Conservation (phyloP, 2,797 vertebrate species). For the Rhinatrema bivittatum region DNA sequence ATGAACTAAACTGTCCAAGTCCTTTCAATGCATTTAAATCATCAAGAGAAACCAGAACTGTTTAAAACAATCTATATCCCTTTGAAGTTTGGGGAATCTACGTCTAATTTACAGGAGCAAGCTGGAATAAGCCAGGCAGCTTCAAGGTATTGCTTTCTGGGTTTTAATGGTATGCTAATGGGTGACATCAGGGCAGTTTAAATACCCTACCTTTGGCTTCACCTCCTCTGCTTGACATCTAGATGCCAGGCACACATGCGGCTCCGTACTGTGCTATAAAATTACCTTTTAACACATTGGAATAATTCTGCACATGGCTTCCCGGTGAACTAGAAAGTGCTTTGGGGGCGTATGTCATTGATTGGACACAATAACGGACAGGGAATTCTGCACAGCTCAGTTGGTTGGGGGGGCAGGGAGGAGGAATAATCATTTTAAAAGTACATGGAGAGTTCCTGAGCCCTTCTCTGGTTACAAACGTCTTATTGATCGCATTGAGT, state of each 20-base stretch:
- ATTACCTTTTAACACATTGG: not conserved
- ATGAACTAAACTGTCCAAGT: too few species aligned
- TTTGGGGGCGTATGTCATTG: not conserved
- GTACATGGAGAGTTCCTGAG: not conserved
- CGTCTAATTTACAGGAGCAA: too few species aligned
- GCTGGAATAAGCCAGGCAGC: too few species aligned
- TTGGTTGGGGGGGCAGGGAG: not conserved
- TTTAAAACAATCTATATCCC: too few species aligned
- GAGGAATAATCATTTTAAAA: not conserved
- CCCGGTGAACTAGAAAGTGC: not conserved
- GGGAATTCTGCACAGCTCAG: not conserved
- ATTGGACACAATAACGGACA: fast-evolving
- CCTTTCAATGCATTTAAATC: too few species aligned
- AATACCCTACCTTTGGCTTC: too few species aligned
- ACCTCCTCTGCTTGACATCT: too few species aligned
- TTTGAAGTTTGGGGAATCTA: too few species aligned
- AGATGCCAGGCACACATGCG: not conserved
- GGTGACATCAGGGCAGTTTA: too few species aligned
- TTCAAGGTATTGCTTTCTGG: too few species aligned
- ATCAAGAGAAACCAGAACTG: too few species aligned
- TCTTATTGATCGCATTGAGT: constrained; percentile 24
- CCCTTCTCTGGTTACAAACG: constrained; percentile 31
- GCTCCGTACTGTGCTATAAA: not conserved
- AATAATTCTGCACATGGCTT: not conserved
- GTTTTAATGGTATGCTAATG: too few species aligned